Evolutionary conservation across 2,113 vertebrate species (phyloP), one percentile per base, ranked within the genome.

Genomic region (Aldabrachelys gigantea): DNA sequence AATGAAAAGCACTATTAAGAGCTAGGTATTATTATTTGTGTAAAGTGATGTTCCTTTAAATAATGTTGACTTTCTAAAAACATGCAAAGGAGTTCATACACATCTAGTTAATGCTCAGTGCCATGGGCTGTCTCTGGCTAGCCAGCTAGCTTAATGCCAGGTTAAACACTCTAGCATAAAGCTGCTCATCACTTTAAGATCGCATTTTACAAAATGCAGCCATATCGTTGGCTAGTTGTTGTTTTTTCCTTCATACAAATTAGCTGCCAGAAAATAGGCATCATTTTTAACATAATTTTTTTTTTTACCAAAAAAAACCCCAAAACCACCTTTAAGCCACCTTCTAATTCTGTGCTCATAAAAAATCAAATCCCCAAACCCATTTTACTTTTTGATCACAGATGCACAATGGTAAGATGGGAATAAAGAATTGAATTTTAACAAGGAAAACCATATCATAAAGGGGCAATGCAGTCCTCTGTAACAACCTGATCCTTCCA

Each of bases 301-400:
- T 95, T 72, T 1, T 50, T 50, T n/a, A 29, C 75, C 81, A 76
- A 27, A 10, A 41, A 53, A 3, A 44, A 6, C 6, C 44, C 44
- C 44, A 7, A 22, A n/a, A 9, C 6, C 17, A 21, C 65, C 16
- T 21, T 31, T 82, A 41, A 52, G 88, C 81, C 21, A 82, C 81
- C 75, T 93, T 88, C 82, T 80, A 89, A 90, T 89, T 90, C 50
- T 44, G 3, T 13, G 78, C 47, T 22, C 88, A 93, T 54, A 44
- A 87, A 44, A 47, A 65, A 1, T 0, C 10, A 53, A 85, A n/a
- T 6, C 84, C 75, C 65, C 89, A n/a, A 94, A 80, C 52, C 1
- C 0, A 0, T 88, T 80, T 76, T 76, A 82, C 80, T 91, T 31
- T 57, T 0, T 21, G 0, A 82, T 84, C 2, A 0, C 79, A 52